Evolutionary conservation across 2,113 vertebrate species (phyloP), one percentile per base, ranked within the genome.

Genomic region (Austrofundulus limnaeus): DNA sequence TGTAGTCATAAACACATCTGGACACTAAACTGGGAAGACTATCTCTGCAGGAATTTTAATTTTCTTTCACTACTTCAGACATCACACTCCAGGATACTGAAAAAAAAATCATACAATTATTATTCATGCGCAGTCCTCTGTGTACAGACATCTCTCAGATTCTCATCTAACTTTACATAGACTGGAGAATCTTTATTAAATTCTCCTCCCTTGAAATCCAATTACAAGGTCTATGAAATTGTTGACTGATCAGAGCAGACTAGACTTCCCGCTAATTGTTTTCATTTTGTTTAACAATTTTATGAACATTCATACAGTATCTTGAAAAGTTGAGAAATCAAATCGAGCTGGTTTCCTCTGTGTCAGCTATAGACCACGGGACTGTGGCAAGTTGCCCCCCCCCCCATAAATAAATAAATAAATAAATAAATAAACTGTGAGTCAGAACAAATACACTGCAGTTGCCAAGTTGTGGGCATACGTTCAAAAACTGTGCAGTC

Each of bases 131-230:
- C 4, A 0, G 39, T 6, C 42, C 20, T 43, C 11, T 46, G 20
- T 51, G 7, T 45, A 62, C 14, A 9, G 5, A 58, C 42, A 50
- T 54, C 51, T 46, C 31, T 66, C 45, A 43, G 14, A 62, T 75
- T 72, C 42, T 46, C 16, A 66, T 77, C 62, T 23, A 59, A 34
- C 48, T 67, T 52, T 61, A 20, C 23, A 54, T 49, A 47, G 31
- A 61, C 19, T 55, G 50, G 48, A 59, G 65, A 21, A 54, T 67
- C 39, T 66, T 66, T 74, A 81, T 82, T 81, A 61, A 74, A 74
- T 68, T 78, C 38, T 47, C 48, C 60, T 72, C 48, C 46, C 48
- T 51, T 76, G 37, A 81, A 87, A 87, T 82, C 83, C 83, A 89
- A 78, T 85, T 82, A 82, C 66, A 37, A 47, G 52, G 58, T 43